Conservation (phyloP, 2,113 vertebrate species). For the Peromyscus polionotus region DNA sequence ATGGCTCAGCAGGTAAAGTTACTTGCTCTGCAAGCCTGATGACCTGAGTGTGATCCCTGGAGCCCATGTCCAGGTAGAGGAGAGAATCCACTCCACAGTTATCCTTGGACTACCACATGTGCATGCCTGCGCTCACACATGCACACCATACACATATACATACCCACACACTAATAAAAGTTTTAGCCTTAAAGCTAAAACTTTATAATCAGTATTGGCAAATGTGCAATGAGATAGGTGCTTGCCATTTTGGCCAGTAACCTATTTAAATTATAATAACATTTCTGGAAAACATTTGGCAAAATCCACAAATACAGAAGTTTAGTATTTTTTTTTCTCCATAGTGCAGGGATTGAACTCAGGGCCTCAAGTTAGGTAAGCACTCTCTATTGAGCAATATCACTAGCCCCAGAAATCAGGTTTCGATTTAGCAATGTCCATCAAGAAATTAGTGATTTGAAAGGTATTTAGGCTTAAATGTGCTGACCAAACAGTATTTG, state of each 20-base stretch:
- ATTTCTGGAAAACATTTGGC: constrained; percentile 1
- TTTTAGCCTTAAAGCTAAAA: neutral
- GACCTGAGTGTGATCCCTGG: neutral
- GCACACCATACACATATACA: neutral
- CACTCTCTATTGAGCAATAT: neutral
- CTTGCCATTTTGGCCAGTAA: neutral
- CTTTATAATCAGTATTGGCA: neutral
- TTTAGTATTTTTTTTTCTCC: neutral
- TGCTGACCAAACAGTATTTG: neutral
- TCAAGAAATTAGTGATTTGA: neutral
- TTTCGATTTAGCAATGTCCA: neutral
- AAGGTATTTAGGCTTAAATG: neutral
- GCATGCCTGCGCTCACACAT: neutral
- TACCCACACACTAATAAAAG: neutral
- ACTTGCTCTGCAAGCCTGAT: neutral
- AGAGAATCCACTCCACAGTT: neutral
- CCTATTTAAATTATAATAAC: neutral
- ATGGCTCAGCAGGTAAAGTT: neutral
- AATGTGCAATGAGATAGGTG: neutral
- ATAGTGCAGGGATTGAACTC: neutral
- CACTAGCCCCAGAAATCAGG: neutral
- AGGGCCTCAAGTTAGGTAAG: too few species aligned
- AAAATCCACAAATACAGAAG: neutral
- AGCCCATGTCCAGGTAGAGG: neutral
- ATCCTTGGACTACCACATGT: neutral